These are phyloP conservation scores for Drepana falcataria DNA, from an alignment of 2,888 invertebrate species.

Conservation along the genomic window DNA sequence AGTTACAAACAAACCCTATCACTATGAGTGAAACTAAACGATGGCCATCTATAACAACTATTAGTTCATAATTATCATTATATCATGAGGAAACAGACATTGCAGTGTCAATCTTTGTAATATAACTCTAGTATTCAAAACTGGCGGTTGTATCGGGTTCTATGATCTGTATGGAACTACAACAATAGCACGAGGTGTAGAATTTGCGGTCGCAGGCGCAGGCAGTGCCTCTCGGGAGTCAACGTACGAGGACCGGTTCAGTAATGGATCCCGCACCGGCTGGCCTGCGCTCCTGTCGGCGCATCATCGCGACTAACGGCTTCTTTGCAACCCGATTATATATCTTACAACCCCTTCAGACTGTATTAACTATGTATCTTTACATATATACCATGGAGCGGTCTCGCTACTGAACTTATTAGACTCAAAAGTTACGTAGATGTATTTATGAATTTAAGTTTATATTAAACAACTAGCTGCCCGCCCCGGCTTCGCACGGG, in stretches of 20 bases:
- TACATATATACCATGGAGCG: neutral
- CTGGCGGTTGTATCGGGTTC: neutral
- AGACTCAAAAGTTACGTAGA: too few species aligned
- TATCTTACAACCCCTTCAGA: constrained; percentile 22
- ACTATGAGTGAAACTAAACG: constrained; percentile 46
- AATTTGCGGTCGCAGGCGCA: constrained; percentile 55
- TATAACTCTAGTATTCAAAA: neutral
- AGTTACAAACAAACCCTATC: constrained; percentile 43
- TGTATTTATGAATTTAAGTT: too few species aligned
- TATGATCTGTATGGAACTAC: too few species aligned
- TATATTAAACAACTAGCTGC: too few species aligned
- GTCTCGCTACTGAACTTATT: too few species aligned
- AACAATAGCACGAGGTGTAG: constrained; percentile 47
- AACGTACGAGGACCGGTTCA: constrained; percentile 74
- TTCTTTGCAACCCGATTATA: constrained; percentile 46
- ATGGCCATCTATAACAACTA: constrained; percentile 20
- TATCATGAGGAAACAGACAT: too few species aligned
- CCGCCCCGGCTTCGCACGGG: too few species aligned
- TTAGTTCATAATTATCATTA: too few species aligned
- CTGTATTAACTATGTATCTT: neutral
- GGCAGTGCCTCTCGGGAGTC: constrained; percentile 63
- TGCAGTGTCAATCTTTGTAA: too few species aligned
- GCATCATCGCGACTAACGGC: constrained; percentile 72
- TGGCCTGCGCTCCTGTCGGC: constrained; percentile 65
- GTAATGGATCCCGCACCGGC: constrained; percentile 72